Conservation (phyloP, 2,888 invertebrate genomes). For the Amblyteles armatorius region DNA sequence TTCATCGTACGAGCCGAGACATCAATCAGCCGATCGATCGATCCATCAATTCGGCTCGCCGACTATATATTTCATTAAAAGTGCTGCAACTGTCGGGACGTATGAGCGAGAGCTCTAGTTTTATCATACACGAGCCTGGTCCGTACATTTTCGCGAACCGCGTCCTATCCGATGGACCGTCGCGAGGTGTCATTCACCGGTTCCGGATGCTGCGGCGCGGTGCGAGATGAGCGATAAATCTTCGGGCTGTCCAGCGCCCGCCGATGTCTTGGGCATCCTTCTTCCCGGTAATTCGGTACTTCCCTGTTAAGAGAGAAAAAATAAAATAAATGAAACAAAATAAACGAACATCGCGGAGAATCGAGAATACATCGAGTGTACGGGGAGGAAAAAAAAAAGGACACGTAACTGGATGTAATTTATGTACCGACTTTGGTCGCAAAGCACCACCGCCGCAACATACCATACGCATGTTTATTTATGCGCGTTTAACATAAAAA, state of each 20-base stretch:
- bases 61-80: slow-evolving; percentile 51
- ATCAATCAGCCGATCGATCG: slow-evolving; percentile 37
- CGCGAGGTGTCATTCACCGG: background rate
- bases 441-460: background rate
- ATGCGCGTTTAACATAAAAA: slow-evolving; percentile 32
- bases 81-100: slow-evolving; percentile 24
- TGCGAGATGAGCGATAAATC: slow-evolving; percentile 55
- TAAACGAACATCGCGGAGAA: background rate
- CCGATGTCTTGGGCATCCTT: slow-evolving; percentile 22
- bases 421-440: slow-evolving; percentile 30
- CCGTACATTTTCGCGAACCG: slow-evolving; percentile 9
- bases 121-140: background rate
- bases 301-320: background rate
- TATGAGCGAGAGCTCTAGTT: slow-evolving; percentile 7
- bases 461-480: slow-evolving; percentile 18
- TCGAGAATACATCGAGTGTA: background rate
- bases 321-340: background rate
- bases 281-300: slow-evolving; percentile 34
- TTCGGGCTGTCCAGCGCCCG: slow-evolving; percentile 26
- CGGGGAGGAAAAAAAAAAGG: background rate
- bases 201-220: background rate
- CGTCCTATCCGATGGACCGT: slow-evolving; percentile 1
- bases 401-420: slow-evolving; percentile 25
- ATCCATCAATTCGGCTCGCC: slow-evolving; percentile 56
- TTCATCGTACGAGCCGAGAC: slow-evolving; percentile 18